Percentiles rank a stretch among this genome's conserved stretches.
Evolutionary conservation across 92 coral and sea anemone species (phyloP).

Genomic region (Porites rus): DNA sequence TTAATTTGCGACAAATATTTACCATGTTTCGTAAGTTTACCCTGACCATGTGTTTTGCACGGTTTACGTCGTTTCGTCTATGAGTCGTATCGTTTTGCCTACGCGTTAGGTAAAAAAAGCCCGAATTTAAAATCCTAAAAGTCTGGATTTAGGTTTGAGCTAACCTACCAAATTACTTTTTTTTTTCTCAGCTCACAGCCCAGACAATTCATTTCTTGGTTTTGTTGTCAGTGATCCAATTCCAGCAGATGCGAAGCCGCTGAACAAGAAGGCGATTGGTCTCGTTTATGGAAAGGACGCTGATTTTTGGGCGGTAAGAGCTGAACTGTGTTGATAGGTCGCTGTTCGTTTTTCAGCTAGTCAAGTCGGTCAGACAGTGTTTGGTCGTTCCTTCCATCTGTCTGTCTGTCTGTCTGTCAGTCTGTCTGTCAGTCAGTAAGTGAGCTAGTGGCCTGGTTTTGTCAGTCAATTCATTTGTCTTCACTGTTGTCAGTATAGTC

Average conservation of each 20-base stretch:
- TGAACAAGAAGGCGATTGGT: slow-evolving; percentile 74
- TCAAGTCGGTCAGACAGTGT: neutral
- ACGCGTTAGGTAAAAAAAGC: too few species aligned
- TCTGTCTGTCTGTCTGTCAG: neutral
- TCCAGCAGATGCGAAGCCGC: slow-evolving; percentile 20
- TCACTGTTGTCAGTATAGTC: too few species aligned
- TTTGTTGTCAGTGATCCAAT: slow-evolving; percentile 86
- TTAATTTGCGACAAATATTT: slow-evolving; percentile 83
- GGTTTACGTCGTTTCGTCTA: too few species aligned
- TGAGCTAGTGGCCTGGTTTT: neutral
- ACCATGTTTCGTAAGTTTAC: slow-evolving; percentile 95
- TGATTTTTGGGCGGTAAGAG: slow-evolving; percentile 69
- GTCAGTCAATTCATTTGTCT: too few species aligned
- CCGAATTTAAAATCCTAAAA: too few species aligned
- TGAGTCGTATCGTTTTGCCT: too few species aligned
- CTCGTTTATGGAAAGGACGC: slow-evolving; percentile 86
- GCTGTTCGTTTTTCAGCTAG: neutral
- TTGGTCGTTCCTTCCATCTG: neutral
- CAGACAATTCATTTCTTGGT: slow-evolving; percentile 93
- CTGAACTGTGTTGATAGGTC: neutral
- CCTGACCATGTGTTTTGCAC: neutral
- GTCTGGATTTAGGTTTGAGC: neutral
- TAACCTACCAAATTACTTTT: neutral
- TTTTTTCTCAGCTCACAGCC: slow-evolving; percentile 86
- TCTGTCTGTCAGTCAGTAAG: neutral